Base-by-base conservation (phyloP, 2,888 invertebrate genomes). In the Andricus curvator region DNA sequence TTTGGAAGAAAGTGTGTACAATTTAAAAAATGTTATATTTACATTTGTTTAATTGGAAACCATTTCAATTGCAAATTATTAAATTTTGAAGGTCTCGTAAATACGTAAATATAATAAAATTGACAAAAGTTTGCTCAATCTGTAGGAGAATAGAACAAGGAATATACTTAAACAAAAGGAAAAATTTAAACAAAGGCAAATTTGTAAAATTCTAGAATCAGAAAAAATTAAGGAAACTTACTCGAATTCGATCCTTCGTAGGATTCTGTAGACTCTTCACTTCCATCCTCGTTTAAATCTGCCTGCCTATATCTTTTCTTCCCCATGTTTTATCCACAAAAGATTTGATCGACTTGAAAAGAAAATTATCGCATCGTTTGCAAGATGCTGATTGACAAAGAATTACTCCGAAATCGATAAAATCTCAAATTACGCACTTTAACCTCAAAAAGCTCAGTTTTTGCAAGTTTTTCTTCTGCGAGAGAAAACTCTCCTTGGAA, bases 191-290 rank as follows among this genome's bases (percentile, higher is more conserved):
- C 48, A 48, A 48, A 48, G 48, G 48, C 1, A 66, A 37, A 65
- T 51, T 9, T 8, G 2, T 13, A 5, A 56, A 22, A 74, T 8
- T 15, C 17, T 48, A 41, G 68, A 56, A 81, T 60, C 22, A 77
- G 68, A 44, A 51, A 41, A 62, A 79, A 82, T 33, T 41, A 48
- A 37, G 48, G 64, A 51, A 85, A 84, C 87, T 88, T 88, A 90
- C 90, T 89, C 88, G 85, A 22, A 78, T 81, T 86, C 4, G 84
- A 91, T 91, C 96, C 96, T 84, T 96, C 96, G 85, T 95, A 95
- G 25, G 96, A 96, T 89, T 96, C 96, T 0, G 96, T 96, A 6
- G 96, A 96, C 64, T 88, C 88, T 56, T 93, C 94, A 85, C 95
- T 95, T 78, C 93, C 94, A 85, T 95, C 95, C 86, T 94, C 95